These are phyloP conservation scores for Taurulus bubalis DNA, from an alignment of 2,113 vertebrate genomes.

Conservation along the genomic window DNA sequence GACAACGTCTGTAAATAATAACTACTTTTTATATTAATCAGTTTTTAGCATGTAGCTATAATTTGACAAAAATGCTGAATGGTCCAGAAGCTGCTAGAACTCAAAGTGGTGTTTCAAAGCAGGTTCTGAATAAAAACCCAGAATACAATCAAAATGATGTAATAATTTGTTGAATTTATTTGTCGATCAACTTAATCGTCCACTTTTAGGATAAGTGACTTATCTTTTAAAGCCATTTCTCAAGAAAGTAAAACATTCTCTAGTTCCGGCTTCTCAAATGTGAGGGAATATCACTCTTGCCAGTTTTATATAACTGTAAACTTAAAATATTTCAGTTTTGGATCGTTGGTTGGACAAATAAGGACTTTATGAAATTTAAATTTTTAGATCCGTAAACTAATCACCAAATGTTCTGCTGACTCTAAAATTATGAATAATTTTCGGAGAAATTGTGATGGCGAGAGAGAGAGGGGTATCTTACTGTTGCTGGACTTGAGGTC, in stretches of 20 bases:
- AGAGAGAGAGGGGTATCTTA: constrained; percentile 81
- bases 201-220: background rate
- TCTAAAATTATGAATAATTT: background rate
- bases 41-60: background rate
- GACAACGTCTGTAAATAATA: background rate
- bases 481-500: constrained; percentile 99
- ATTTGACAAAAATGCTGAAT: background rate
- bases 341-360: background rate
- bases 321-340: background rate
- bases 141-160: background rate
- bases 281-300: background rate
- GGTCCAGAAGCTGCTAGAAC: background rate
- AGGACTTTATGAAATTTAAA: background rate
- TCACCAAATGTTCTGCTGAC: background rate
- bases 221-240: background rate
- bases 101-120: background rate
- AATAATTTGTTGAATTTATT: background rate
- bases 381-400: background rate
- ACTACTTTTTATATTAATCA: background rate
- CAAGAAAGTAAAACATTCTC: background rate
- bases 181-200: background rate
- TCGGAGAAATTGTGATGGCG: background rate
- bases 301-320: background rate
- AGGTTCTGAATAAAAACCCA: background rate
- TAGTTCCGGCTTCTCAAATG: background rate